phyloP scores from a whole-genome alignment of 1,140 invertebrate species.

The Drosophila insularis region DNA sequence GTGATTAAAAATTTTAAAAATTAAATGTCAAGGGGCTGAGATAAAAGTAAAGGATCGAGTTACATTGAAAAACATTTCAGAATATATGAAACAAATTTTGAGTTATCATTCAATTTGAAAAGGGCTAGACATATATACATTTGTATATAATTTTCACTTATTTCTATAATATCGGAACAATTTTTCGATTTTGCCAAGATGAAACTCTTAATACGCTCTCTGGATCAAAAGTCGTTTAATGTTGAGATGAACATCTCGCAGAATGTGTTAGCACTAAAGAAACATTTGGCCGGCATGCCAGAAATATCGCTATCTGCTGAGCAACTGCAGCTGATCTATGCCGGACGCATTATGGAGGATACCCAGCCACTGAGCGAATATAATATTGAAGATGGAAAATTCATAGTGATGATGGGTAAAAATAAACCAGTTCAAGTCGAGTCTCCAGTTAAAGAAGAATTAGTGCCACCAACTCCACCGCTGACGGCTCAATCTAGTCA shows the following conservation, averaged over 20 bases:
- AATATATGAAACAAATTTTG: neutral
- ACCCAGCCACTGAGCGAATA: slow-evolving; percentile 48
- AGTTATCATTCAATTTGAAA: neutral
- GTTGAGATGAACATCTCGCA: slow-evolving; percentile 53
- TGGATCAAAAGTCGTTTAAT: slow-evolving; percentile 57
- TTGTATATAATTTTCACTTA: neutral
- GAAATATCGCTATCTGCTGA: slow-evolving; percentile 52
- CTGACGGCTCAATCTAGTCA: neutral
- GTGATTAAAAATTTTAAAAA: neutral
- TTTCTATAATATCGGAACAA: neutral
- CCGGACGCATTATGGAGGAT: slow-evolving; percentile 69
- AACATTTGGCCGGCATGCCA: slow-evolving; percentile 38
- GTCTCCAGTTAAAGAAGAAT: slow-evolving; percentile 3
- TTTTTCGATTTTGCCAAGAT: slow-evolving; percentile 26
- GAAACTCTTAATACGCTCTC: slow-evolving; percentile 69
- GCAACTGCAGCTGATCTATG: slow-evolving; percentile 62
- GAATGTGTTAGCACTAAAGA: slow-evolving; percentile 59
- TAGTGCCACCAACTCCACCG: slow-evolving; percentile 15
- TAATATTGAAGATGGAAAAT: slow-evolving; percentile 55
- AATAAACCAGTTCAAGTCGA: slow-evolving; percentile 18
- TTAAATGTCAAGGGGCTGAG: neutral
- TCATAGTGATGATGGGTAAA: slow-evolving; percentile 68
- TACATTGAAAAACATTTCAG: neutral
- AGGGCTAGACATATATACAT: neutral
- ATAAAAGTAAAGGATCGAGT: neutral